These are phyloP conservation scores for Bacillus rossius DNA, from an alignment of 1,140 invertebrate species.

Conservation along the genomic window DNA sequence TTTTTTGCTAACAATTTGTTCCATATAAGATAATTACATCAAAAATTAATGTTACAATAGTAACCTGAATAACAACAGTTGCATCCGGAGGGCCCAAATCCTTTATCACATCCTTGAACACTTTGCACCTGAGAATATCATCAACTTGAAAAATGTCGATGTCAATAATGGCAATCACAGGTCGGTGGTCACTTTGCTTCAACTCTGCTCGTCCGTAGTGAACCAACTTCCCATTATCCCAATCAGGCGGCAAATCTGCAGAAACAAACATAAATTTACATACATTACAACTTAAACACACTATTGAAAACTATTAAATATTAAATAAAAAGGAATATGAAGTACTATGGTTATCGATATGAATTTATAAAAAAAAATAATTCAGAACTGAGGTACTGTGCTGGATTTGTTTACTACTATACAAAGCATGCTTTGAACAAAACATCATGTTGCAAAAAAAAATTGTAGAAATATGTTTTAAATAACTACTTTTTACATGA, in stretches of 20 bases:
- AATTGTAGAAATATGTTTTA: no score
- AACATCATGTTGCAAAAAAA: no score
- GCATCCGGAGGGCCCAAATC: conserved; percentile 92
- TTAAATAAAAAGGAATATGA: background rate
- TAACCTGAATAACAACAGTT: conserved; percentile 76
- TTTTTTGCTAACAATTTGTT: no score
- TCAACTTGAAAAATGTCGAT: conserved; percentile 79
- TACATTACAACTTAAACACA: background rate
- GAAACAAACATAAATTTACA: conserved; percentile 2
- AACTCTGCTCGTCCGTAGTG: conserved; percentile 91
- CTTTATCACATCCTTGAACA: conserved; percentile 80
- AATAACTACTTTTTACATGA: no score
- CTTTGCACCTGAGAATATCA: conserved; percentile 59
- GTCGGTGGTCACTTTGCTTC: conserved; percentile 97
- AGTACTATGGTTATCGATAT: no score
- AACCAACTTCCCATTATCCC: conserved; percentile 72
- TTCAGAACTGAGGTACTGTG: no score
- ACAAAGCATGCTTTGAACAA: no score
- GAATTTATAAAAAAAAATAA: background rate
- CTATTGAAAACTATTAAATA: background rate
- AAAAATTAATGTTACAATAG: no score
- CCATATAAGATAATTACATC: no score
- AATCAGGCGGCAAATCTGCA: conserved; percentile 49
- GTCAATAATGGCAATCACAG: conserved; percentile 87
- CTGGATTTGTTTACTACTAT: no score